phyloP scores from a whole-genome alignment of 53 echinoderm and acorn worm species.

The Henricia sp. region DNA sequence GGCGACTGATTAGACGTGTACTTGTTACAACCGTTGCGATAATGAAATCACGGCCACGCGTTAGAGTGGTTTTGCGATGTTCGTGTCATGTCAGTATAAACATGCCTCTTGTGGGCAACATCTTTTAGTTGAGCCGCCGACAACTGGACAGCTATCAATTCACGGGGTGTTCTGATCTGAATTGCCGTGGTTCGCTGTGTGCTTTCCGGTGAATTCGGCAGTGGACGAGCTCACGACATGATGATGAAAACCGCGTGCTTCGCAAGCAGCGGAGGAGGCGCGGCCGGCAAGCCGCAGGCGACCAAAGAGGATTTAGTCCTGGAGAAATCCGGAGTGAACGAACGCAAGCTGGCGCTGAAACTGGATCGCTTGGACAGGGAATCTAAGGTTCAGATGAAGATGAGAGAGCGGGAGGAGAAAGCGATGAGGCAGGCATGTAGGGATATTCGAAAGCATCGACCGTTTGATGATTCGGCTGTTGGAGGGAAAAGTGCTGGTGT shows the following conservation, averaged over 20 bases:
- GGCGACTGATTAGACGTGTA: neutral
- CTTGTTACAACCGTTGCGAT: neutral
- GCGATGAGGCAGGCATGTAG: constrained; percentile 63
- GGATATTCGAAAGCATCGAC: constrained; percentile 47
- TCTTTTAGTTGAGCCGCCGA: constrained; percentile 23
- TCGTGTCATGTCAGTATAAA: no score
- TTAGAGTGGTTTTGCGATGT: neutral
- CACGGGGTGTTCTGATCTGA: constrained; percentile 23
- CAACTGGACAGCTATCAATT: constrained; percentile 34
- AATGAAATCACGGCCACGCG: constrained; percentile 1
- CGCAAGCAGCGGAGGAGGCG: neutral
- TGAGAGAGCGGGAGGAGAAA: constrained; percentile 59
- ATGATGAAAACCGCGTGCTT: constrained; percentile 3
- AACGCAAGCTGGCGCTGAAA: constrained; percentile 67
- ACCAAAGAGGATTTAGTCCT: constrained; percentile 70
- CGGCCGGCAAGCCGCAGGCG: constrained; percentile 7
- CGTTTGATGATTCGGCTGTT: constrained; percentile 43
- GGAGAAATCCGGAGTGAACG: constrained; percentile 59
- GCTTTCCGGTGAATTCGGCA: constrained; percentile 3
- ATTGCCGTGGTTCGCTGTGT: constrained; percentile 9
- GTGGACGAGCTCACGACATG: neutral
- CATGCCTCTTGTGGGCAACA: constrained; percentile 51
- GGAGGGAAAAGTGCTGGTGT: constrained; percentile 21
- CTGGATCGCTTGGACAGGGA: constrained; percentile 71
- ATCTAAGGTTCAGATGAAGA: constrained; percentile 68